A percentile compares a stretch with the other conserved stretches of the same genome.
Conservation (phyloP, 2,888 invertebrate genomes). For the Sinopyrophorus schimmeli region DNA sequence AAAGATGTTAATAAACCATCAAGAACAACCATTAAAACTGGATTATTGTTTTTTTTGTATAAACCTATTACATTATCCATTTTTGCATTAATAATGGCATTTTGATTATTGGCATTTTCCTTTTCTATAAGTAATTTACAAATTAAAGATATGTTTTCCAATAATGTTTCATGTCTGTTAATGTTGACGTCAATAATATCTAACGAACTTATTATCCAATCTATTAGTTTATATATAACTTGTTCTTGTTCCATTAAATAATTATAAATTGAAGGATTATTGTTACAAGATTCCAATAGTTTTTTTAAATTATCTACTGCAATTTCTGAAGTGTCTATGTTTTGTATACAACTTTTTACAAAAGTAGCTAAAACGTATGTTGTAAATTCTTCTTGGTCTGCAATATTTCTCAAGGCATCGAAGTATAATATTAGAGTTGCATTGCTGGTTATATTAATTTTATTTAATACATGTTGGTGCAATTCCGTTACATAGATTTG, state of each 20-base stretch:
- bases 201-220: conserved; percentile 40
- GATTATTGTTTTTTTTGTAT: conserved; percentile 50
- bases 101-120: conserved; percentile 54
- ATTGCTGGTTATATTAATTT: conserved; percentile 42
- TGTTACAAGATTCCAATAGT: conserved; percentile 12
- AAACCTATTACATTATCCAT: conserved; percentile 42
- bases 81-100: conserved; percentile 54
- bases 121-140: conserved; percentile 56
- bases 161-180: conserved; percentile 38
- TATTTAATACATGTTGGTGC: conserved; percentile 57
- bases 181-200: conserved; percentile 23
- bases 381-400: conserved; percentile 58
- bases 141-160: conserved; percentile 53
- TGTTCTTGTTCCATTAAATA: conserved; percentile 54
- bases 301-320: conserved; percentile 35
- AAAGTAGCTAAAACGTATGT: conserved; percentile 49
- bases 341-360: conserved; percentile 41
- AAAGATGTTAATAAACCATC: conserved; percentile 61
- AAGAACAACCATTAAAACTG: conserved; percentile 54
- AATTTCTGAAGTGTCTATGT: conserved; percentile 34
- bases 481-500: conserved; percentile 60
- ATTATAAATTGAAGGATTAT: conserved; percentile 47
- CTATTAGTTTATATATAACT: conserved; percentile 54
- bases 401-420: conserved; percentile 56
- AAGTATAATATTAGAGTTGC: conserved; percentile 44